Conservation (phyloP, 2,888 invertebrate genomes). For the Gastracanthus pulcherrimus region DNA sequence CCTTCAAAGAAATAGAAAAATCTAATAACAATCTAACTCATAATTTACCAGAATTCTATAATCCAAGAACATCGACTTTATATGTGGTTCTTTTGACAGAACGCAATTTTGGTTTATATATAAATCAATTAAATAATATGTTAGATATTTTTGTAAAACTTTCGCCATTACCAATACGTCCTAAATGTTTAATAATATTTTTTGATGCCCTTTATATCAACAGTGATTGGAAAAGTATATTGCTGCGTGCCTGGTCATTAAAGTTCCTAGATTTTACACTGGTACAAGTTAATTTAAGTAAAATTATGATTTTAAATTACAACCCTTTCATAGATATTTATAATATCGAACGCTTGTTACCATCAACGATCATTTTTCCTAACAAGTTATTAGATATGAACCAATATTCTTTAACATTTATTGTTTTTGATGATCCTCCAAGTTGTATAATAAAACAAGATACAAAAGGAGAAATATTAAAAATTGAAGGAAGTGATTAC, state of each 20-base stretch:
- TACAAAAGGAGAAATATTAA: not conserved
- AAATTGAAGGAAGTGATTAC: not conserved
- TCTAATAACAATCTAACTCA: no score
- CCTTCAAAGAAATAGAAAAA: no score
- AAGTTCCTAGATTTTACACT: not conserved
- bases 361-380: not conserved
- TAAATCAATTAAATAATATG: no score
- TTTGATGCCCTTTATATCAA: not conserved
- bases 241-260: not conserved
- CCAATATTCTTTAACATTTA: not conserved
- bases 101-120: no score
- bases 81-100: not conserved
- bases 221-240: not conserved
- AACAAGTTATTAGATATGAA: not conserved
- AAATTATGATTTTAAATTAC: not conserved
- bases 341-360: not conserved
- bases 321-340: not conserved
- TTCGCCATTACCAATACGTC: not conserved
- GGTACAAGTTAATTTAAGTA: not conserved
- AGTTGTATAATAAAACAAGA: not conserved
- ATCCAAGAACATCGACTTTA: not conserved
- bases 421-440: not conserved
- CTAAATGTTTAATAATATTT: not conserved
- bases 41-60: not conserved
- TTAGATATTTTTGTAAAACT: not conserved